Percentiles rank a stretch among this genome's conserved stretches.
Conservation (phyloP, 2,888 invertebrate genomes). For the Archaeoteleia sp. region DNA sequence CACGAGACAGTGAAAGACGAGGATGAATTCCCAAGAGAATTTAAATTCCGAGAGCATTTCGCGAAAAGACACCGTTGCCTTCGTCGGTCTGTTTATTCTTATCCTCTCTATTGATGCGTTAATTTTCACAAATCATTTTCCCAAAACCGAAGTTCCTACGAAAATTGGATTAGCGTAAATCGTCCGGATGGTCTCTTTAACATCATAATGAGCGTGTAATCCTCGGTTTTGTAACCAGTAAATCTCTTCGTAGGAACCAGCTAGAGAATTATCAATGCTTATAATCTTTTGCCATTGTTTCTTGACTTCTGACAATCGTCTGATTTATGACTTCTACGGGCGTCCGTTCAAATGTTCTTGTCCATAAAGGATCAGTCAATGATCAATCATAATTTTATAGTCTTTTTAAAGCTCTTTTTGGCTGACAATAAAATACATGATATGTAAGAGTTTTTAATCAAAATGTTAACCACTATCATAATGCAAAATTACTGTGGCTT, state of each 20-base stretch:
- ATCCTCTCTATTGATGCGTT: constrained; percentile 25
- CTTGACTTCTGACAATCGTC: constrained; percentile 47
- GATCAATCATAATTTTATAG: constrained; percentile 49
- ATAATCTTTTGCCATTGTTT: constrained; percentile 59
- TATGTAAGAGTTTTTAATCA: too few species aligned
- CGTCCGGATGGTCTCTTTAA: constrained; percentile 54
- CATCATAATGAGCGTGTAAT: constrained; percentile 61
- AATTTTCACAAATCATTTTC: constrained; percentile 10
- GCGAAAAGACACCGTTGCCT: not conserved
- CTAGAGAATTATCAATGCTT: constrained; percentile 17
- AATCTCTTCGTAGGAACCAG: constrained; percentile 37
- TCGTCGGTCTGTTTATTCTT: constrained; percentile 3
- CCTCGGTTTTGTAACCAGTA: constrained; percentile 31
- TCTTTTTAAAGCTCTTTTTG: constrained; percentile 15
- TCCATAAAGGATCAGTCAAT: constrained; percentile 14
- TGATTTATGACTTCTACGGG: constrained; percentile 59
- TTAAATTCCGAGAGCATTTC: constrained; percentile 9
- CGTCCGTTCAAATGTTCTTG: constrained; percentile 15
- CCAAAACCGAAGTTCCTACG: constrained; percentile 10
- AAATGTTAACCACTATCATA: too few species aligned
- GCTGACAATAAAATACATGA: constrained; percentile 5
- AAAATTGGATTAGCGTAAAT: constrained; percentile 61
- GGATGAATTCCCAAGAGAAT: constrained; percentile 1
- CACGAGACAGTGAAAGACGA: constrained; percentile 4
- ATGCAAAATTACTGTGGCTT: too few species aligned